Base-by-base conservation (phyloP, 2,888 invertebrate species). In the Dicyrtomina minuta region DNA sequence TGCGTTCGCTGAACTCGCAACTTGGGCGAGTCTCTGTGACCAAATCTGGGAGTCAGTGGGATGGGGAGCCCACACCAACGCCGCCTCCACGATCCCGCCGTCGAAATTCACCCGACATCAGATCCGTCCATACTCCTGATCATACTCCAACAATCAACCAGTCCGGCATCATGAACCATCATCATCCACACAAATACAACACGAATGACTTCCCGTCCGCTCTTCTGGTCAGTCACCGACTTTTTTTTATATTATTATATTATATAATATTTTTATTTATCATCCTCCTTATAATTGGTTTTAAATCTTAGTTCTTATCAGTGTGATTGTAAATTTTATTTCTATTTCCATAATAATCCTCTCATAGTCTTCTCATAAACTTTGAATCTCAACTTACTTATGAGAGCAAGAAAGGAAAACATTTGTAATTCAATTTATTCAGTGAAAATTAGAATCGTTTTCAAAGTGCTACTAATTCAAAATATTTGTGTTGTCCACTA, bases 1-100 rank as follows among this genome's bases (percentile, higher is more conserved):
- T 75, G 65, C 76, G 77, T 76, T 78, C 78, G 73, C 72, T 78
- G 73, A 78, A 77, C 76, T 78, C 78, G 39, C 75, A 73, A 72
- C 65, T 76, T 76, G 78, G 78, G 75, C 74, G 76, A 75, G 73
- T 70, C 70, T 44, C 74, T 61, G 70, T 75, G 73, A 76, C 77
- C 77, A 78, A 77, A 77, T 76, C 76, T 61, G 77, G 75, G 67
- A 26, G 53, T 22, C 13, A 13, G 53, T 78, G 78, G 78, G 78
- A 77, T 59, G 76, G 75, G 71, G 72, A 75, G 69, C 74, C 76
- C 69, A 75, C 77, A 73, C 77, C 78, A 75, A 77, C 78, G 66
- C 78, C 78, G 68, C 78, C 78, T 70, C 78, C 75, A 61, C 74
- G 76, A 73, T 74, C 74, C 66, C 78, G 78, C 68, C 74, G 77